Conservation (phyloP, 2,113 vertebrate species). For the Hystrix cristata region DNA sequence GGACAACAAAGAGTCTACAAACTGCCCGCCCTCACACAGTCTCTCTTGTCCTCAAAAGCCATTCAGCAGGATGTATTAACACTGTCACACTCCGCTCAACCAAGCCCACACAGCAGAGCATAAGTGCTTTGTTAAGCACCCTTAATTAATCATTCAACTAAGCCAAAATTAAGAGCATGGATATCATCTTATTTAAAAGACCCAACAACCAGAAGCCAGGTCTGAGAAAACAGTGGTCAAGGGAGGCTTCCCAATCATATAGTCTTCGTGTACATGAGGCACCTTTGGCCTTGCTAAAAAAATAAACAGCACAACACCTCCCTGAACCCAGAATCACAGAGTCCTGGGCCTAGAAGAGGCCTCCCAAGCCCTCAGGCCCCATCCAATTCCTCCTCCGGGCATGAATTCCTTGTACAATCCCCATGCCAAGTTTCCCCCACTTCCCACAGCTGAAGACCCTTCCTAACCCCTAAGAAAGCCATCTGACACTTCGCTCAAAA, state of each 20-base stretch:
- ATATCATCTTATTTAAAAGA: neutral
- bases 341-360: too few relatives aligned
- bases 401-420: neutral
- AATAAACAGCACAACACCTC: neutral
- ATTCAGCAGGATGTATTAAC: neutral
- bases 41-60: neutral
- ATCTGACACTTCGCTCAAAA: neutral
- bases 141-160: neutral
- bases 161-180: neutral
- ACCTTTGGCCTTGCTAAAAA: neutral
- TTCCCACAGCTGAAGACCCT: neutral
- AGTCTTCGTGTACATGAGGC: neutral
- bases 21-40: neutral
- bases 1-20: neutral
- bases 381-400: neutral
- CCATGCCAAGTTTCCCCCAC: neutral
- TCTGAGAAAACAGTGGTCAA: neutral
- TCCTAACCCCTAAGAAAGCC: neutral
- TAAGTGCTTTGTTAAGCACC: neutral
- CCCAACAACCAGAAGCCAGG: neutral
- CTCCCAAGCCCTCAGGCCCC: neutral
- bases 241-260: neutral
- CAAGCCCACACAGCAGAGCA: neutral
- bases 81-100: neutral
- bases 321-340: neutral